phyloP scores from a whole-genome alignment of 2,888 invertebrate genomes.

The Dryococelus australis region DNA sequence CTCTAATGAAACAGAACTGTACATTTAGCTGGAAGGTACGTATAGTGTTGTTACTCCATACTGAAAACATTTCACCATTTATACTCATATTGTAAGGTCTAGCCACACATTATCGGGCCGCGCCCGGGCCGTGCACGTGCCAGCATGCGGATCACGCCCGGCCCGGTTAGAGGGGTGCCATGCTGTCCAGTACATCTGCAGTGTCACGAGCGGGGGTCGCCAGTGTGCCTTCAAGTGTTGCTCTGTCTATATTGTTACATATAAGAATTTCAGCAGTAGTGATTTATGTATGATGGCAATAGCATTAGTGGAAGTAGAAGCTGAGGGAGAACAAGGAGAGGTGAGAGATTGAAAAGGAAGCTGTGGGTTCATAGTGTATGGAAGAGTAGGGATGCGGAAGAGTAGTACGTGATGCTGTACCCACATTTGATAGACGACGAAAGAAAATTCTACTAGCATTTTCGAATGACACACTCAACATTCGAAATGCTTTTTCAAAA shows the following conservation, averaged over 20 bases:
- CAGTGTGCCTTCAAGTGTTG: not conserved
- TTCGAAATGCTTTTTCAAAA: not conserved
- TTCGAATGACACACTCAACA: not conserved
- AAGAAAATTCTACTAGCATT: not conserved
- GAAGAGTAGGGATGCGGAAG: not conserved
- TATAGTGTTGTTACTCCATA: too few species aligned
- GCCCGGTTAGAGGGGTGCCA: not conserved
- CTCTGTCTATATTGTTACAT: not conserved
- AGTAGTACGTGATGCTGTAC: not conserved
- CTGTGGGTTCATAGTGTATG: not conserved
- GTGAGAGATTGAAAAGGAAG: not conserved
- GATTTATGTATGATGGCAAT: not conserved
- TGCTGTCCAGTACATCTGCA: not conserved
- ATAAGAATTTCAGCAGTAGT: not conserved
- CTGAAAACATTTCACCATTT: too few species aligned
- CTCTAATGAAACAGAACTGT: too few species aligned
- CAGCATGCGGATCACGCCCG: not conserved
- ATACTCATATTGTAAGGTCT: too few species aligned
- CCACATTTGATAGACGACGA: not conserved
- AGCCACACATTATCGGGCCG: too few species aligned
- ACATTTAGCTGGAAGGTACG: too few species aligned
- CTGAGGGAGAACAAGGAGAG: not conserved
- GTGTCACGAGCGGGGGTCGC: not conserved
- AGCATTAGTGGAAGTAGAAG: not conserved
- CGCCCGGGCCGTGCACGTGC: too few species aligned